Base-by-base conservation (phyloP, 1,140 invertebrate species). In the Aplysia californica region DNA sequence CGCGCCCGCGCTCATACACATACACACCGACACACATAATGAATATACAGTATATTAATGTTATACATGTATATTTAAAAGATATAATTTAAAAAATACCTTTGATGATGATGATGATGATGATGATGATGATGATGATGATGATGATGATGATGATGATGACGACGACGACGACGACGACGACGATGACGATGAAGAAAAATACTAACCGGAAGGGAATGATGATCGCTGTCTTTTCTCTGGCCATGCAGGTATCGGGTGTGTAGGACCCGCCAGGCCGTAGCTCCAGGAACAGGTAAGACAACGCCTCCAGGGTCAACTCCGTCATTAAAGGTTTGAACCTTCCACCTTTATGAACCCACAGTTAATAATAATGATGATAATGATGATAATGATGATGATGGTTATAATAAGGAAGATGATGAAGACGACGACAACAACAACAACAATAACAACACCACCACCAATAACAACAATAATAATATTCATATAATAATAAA, bases 171-270 rank as follows among this genome's bases (percentile, higher is more conserved):
- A 72, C 50, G 23, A 55, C 10, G 18, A 93, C 92, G 23, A 95
- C 93, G 70, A 95, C 93, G 83, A 95, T 94, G 82, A 96, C 92
- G 86, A 95, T 95, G 89, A 97, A 95, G 91, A 96, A 96, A 80
- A 97, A 91, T 76, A 94, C 93, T 90, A 93, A 92, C 88, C 96
- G 93, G 55, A 96, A 93, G 69, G 18, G 0, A 29, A 64, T 64
- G 59, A 64, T 29, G 59, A 64, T 29, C 10, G n/a, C n/a, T 10
- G n/a, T 50, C 10, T 15, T 50, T 10, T 15, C n/a, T 10, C 10
- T 50, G 44, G n/a, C n/a, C 10, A 50, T 50, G 44, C 10, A 15
- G 44, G n/a, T 50, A n/a, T 15, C 44, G 44, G n/a, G 10, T 10
- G n/a, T n/a, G 44, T 15, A 10, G 44, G n/a, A 15, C 10, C 10